Evolutionary conservation across 2,888 invertebrate species (phyloP).

Genomic region (Drosophila hamatofila): DNA sequence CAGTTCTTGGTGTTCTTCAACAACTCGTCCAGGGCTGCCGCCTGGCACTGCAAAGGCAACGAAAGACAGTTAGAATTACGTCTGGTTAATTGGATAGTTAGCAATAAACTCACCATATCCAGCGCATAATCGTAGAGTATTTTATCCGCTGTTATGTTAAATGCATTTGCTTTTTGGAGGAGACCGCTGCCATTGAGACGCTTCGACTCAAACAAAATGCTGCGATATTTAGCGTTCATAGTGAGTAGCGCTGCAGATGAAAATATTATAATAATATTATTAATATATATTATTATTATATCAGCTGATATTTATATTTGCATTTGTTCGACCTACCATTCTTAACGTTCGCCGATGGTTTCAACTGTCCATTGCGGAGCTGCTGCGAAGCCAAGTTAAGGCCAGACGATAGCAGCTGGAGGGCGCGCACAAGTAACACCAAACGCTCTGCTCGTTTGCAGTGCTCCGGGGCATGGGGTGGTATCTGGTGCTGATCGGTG

Average conservation of each 20-base stretch:
- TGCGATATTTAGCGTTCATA: constrained; percentile 96
- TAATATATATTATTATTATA: no score
- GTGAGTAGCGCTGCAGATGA: constrained; percentile 89
- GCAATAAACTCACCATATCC: constrained; percentile 91
- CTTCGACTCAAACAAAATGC: constrained; percentile 94
- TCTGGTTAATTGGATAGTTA: no score
- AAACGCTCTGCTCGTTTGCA: constrained; percentile 85
- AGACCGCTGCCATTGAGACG: constrained; percentile 92
- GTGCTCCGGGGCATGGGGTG: constrained; percentile 85
- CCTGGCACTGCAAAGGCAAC: constrained; percentile 92
- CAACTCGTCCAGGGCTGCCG: constrained; percentile 98
- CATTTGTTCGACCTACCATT: constrained; percentile 87
- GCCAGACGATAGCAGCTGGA: constrained; percentile 98
- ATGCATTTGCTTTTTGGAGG: constrained; percentile 90
- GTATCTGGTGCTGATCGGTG: constrained; percentile 81
- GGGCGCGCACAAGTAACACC: constrained; percentile 88
- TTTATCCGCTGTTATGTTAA: constrained; percentile 94
- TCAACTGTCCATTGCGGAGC: constrained; percentile 92
- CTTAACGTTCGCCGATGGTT: constrained; percentile 96
- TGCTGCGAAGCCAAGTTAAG: constrained; percentile 95
- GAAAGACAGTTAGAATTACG: neutral
- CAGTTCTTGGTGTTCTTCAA: constrained; percentile 97
- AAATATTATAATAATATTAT: no score
- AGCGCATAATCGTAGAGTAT: constrained; percentile 99
- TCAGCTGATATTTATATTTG: no score